Evolutionary conservation across 2,888 invertebrate species (phyloP).

Genomic region (Aporophyla nigra): DNA sequence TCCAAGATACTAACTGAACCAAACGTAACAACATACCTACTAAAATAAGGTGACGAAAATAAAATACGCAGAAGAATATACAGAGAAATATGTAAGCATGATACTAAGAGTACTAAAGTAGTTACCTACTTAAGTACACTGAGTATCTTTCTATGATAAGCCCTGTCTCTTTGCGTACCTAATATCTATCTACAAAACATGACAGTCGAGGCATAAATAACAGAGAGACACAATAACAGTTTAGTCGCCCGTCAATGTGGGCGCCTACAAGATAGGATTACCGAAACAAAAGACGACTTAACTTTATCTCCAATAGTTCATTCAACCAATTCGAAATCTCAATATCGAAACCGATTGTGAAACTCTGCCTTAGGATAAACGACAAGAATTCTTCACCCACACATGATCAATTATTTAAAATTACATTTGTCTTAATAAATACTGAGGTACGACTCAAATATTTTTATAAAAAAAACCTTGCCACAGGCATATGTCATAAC

Average conservation of each 20-base stretch:
- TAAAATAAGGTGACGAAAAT: neutral
- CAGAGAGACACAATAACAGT: conserved; percentile 6
- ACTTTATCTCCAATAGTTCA: conserved; percentile 21
- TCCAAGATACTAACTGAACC: neutral
- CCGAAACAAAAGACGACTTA: conserved; percentile 40
- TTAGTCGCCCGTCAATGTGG: conserved; percentile 15
- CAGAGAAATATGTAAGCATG: neutral
- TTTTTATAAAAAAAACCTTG: conserved; percentile 45
- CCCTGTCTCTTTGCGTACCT: neutral
- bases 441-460: neutral
- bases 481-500: conserved; percentile 35
- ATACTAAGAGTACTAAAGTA: neutral
- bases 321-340: conserved; percentile 33
- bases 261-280: conserved; percentile 42
- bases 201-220: conserved; percentile 19
- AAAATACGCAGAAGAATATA: neutral
- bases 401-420: conserved; percentile 29
- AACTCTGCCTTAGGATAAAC: conserved; percentile 24
- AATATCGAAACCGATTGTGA: conserved; percentile 17
- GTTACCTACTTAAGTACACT: neutral
- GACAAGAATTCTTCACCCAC: conserved; percentile 11
- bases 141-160: neutral
- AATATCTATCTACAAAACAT: neutral
- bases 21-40: neutral
- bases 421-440: conserved; percentile 17